phyloP scores from a whole-genome alignment of 2,888 invertebrate genomes.

The Volucella inanis region DNA sequence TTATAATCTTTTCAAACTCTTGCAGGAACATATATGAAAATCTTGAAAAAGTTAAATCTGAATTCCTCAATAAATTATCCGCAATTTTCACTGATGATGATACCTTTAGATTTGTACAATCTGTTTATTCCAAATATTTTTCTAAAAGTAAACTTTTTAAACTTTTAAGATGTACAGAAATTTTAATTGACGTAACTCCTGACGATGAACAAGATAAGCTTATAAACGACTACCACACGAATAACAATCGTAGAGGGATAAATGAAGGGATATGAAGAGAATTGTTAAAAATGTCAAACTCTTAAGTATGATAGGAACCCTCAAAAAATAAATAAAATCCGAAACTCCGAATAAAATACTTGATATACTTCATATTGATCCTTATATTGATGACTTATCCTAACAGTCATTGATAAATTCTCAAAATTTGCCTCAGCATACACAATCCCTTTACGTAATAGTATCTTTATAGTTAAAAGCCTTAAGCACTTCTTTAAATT shows the following conservation, averaged over 20 bases:
- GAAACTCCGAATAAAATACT: not conserved
- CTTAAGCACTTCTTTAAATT: not conserved
- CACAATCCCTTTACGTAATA: not conserved
- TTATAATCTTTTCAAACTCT: conserved; percentile 44
- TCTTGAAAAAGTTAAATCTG: conserved; percentile 77
- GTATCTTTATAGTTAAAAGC: not conserved
- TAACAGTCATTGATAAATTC: not conserved
- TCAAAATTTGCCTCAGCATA: not conserved
- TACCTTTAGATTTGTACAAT: not conserved
- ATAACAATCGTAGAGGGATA: conserved; percentile 4
- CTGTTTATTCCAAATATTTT: not conserved
- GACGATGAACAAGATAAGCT: no score
- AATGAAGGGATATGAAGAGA: not conserved
- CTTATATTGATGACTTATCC: not conserved
- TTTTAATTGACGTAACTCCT: no score
- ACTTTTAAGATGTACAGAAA: conserved; percentile 3
- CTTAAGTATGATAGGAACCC: not conserved
- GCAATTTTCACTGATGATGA: no score
- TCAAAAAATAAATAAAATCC: not conserved
- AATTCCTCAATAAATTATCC: conserved; percentile 75
- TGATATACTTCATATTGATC: not conserved
- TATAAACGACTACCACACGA: no score
- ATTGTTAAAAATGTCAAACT: not conserved
- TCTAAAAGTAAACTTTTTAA: conserved; percentile 15
- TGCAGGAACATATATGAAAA: conserved; percentile 44